Evolutionary conservation across 2,113 vertebrate species (phyloP).

Genomic region (Vulpes lagopus): DNA sequence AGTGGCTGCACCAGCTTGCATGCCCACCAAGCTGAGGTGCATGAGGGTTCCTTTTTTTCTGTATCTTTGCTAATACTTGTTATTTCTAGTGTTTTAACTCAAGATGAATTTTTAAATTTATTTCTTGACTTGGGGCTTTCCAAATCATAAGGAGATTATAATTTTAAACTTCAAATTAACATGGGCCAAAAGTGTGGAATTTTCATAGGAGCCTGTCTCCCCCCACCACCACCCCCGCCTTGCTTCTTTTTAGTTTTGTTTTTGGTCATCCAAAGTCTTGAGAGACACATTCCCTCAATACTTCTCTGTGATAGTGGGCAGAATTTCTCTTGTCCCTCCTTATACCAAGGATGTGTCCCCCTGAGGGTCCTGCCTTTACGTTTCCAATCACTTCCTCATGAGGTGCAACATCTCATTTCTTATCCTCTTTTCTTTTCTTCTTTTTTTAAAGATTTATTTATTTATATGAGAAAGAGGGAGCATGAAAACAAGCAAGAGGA

Average conservation of each 20-base stretch:
- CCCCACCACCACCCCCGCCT: rapidly evolving
- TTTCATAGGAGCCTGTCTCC: not conserved
- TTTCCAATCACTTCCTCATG: not conserved
- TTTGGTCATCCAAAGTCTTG: not conserved
- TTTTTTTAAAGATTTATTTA: too few relatives aligned
- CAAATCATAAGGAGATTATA: not conserved
- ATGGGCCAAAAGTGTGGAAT: not conserved
- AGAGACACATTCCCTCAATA: not conserved
- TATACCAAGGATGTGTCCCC: not conserved
- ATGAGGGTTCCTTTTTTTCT: not conserved
- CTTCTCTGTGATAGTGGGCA: not conserved
- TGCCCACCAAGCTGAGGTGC: not conserved
- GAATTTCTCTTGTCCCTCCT: not conserved
- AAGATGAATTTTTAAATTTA: not conserved
- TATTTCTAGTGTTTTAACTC: not conserved
- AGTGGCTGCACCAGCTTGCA: not conserved
- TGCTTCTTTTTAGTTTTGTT: not conserved
- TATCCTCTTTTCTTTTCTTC: not conserved
- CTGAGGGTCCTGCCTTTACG: not conserved
- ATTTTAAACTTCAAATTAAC: constrained; percentile 6
- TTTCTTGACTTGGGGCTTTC: not conserved
- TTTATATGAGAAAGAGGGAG: too few relatives aligned
- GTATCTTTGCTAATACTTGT: not conserved
- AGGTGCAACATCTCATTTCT: not conserved
- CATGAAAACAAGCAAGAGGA: too few relatives aligned